These are phyloP conservation scores for Oreonectes daqikongensis DNA, from an alignment of 2,797 vertebrate genomes.

Conservation along the genomic window DNA sequence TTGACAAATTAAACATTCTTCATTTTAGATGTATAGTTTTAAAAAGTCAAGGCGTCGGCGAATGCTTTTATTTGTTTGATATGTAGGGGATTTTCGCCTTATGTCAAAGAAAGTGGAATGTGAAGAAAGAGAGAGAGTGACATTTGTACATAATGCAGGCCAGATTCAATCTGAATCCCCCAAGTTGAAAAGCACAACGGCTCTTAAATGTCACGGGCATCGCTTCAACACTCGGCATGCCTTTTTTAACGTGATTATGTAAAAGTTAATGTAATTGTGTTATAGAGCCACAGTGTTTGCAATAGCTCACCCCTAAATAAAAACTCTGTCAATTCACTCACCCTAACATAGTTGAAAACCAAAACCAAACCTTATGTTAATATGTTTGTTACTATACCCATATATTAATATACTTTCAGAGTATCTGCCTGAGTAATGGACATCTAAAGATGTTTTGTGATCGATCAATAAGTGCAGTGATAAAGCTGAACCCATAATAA, in stretches of 20 bases:
- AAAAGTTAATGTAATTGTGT: slow-evolving; percentile 25
- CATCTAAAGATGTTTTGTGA: slow-evolving; percentile 2
- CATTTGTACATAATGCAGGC: slow-evolving; percentile 10
- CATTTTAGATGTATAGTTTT: slow-evolving; percentile 69
- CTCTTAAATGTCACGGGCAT: slow-evolving; percentile 20
- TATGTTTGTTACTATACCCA: not conserved
- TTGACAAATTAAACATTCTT: slow-evolving; percentile 73
- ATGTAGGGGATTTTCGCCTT: slow-evolving; percentile 47
- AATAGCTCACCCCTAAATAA: not conserved
- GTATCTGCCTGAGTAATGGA: not conserved
- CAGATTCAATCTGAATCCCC: slow-evolving; percentile 6
- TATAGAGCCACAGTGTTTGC: not conserved
- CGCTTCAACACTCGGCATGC: not conserved
- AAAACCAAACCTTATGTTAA: not conserved
- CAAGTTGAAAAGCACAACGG: not conserved
- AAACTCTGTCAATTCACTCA: not conserved
- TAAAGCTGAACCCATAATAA: too few species aligned
- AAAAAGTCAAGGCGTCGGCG: slow-evolving; percentile 79
- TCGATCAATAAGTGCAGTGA: too few species aligned
- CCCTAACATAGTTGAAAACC: not conserved
- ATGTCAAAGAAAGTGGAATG: slow-evolving; percentile 61
- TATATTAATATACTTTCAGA: too few species aligned
- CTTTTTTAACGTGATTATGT: slow-evolving; percentile 16
- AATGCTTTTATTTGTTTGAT: slow-evolving; percentile 59
- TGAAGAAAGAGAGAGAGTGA: not conserved